Conservation (phyloP, 2,113 vertebrate genomes). For the Saccopteryx bilineata region DNA sequence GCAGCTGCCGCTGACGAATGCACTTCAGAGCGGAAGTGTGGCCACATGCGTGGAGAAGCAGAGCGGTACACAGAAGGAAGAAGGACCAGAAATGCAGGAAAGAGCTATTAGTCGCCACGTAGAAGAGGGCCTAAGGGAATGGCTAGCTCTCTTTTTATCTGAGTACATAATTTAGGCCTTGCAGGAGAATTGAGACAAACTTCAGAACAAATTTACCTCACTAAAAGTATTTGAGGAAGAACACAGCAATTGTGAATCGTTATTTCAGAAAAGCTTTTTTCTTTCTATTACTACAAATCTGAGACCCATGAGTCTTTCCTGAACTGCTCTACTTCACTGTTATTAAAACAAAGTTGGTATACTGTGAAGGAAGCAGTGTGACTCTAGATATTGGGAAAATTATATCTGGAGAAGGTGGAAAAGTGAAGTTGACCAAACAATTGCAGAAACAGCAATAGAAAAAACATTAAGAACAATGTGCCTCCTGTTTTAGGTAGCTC, state of each 20-base stretch:
- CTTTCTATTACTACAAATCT: constrained; percentile 1
- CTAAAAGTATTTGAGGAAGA: not conserved
- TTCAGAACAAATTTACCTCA: constrained; percentile 2
- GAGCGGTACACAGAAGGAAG: not conserved
- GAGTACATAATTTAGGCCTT: not conserved
- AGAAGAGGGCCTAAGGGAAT: not conserved
- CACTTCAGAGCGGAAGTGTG: not conserved
- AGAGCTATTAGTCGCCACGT: not conserved
- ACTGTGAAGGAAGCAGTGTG: not conserved
- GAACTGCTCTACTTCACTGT: not conserved
- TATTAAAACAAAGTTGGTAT: constrained; percentile 31
- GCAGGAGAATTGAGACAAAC: not conserved
- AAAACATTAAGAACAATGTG: not conserved
- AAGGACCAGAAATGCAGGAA: not conserved
- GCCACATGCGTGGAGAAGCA: not conserved
- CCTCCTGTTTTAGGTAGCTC: constrained; percentile 7
- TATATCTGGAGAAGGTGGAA: constrained; percentile 23
- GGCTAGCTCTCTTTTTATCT: not conserved
- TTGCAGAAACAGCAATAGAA: constrained; percentile 38
- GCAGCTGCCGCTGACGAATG: not conserved
- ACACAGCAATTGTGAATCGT: not conserved
- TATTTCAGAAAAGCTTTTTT: constrained; percentile 37
- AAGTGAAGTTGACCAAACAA: constrained; percentile 40
- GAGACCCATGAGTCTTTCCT: not conserved
- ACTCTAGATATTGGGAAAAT: not conserved